phyloP scores from a whole-genome alignment of 2,113 vertebrate species.

The Rattus rattus region DNA sequence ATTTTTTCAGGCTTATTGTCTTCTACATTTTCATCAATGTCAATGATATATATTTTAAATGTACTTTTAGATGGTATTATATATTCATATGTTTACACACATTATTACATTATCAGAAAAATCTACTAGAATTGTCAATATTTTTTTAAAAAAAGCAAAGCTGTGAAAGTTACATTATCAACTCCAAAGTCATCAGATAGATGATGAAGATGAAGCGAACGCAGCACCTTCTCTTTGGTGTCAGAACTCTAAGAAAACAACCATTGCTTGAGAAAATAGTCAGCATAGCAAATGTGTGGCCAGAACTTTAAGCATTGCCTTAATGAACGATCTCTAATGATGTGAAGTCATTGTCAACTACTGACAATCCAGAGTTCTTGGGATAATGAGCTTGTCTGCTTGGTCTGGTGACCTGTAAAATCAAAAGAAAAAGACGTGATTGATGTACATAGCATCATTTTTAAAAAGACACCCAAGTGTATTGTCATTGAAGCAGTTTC shows the following conservation, averaged over 20 bases:
- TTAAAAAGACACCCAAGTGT: not conserved
- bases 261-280: not conserved
- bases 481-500: not conserved
- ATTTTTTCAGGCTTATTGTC: not conserved
- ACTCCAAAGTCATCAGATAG: not conserved
- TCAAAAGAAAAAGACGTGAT: not conserved
- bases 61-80: not conserved
- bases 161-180: constrained; percentile 5
- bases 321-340: not conserved
- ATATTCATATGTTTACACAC: not conserved
- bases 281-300: not conserved
- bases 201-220: not conserved
- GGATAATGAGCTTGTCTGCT: not conserved
- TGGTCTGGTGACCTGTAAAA: not conserved
- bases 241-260: constrained; percentile 9
- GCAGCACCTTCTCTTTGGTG: not conserved
- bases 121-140: not conserved
- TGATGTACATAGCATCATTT: not conserved
- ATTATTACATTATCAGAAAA: not conserved
- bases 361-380: not conserved
- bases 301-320: not conserved
- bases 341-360: not conserved
- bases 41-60: not conserved
- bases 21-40: not conserved
- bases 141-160: constrained; percentile 25